Evolutionary conservation across 1,140 invertebrate genomes (phyloP).

Genomic region (Caenorhabditis inopinata): DNA sequence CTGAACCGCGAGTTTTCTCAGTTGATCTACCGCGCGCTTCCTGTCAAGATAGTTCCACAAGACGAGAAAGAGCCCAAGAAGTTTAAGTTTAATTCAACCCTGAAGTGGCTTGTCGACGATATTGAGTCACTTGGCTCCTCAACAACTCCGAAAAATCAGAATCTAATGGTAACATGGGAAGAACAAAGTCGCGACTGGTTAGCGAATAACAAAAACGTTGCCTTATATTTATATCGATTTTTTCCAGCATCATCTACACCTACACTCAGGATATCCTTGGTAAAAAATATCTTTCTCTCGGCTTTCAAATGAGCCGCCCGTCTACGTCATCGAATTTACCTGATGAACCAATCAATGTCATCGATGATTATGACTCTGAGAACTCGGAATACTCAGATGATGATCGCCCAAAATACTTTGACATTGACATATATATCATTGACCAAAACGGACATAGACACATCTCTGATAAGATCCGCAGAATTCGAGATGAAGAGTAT

Average conservation of each 20-base stretch:
- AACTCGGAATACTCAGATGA: not conserved
- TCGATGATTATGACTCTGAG: not conserved
- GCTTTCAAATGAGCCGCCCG: not conserved
- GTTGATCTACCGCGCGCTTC: not conserved
- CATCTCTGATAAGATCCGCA: not conserved
- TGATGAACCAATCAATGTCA: no score
- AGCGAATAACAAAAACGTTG: no score
- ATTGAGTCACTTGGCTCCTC: not conserved
- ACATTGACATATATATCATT: not conserved
- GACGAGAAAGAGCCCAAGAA: not conserved
- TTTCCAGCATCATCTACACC: not conserved
- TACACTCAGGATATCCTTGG: not conserved
- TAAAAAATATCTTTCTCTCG: not conserved
- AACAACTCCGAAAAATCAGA: not conserved
- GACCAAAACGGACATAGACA: not conserved
- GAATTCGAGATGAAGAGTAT: not conserved
- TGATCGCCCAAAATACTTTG: not conserved
- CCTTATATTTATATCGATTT: not conserved
- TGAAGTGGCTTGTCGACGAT: not conserved
- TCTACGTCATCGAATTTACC: not conserved
- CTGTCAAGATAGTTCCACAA: not conserved
- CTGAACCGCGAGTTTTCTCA: not conserved
- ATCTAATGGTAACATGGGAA: not conserved
- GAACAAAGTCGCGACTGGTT: not conserved
- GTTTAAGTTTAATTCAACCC: not conserved